phyloP scores from a whole-genome alignment of 1,140 invertebrate species.

The Ooceraea biroi region DNA sequence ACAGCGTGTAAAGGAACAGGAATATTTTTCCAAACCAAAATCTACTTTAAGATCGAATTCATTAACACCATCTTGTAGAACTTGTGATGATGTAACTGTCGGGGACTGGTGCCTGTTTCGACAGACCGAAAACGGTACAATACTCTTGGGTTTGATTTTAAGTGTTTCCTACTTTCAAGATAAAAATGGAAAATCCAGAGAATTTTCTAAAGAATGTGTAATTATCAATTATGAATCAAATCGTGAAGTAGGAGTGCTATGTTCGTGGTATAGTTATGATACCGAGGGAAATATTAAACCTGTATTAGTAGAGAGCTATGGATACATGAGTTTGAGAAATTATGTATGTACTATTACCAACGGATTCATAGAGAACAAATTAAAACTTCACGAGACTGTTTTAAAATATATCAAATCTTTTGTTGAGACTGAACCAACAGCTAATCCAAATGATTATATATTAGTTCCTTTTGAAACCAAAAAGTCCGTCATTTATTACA shows the following conservation, averaged over 20 bases:
- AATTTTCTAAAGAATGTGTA: no score
- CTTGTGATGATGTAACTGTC: slow-evolving; percentile 24
- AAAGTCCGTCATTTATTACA: slow-evolving; percentile 14
- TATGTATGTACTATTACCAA: no score
- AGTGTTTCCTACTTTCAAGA: no score
- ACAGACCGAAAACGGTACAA: slow-evolving; percentile 16
- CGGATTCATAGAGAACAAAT: slow-evolving; percentile 19
- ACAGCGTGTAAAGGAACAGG: slow-evolving; percentile 35
- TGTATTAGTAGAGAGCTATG: no score
- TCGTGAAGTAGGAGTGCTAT: no score
- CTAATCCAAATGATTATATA: slow-evolving; percentile 21
- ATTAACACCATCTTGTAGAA: slow-evolving; percentile 34
- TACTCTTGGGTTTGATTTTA: no score
- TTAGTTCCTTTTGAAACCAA: slow-evolving; percentile 7
- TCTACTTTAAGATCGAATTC: slow-evolving; percentile 19
- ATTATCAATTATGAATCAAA: no score
- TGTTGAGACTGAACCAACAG: slow-evolving; percentile 4
- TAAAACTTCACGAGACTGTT: slow-evolving; percentile 17
- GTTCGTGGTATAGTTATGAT: no score
- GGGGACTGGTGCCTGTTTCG: slow-evolving; percentile 50
- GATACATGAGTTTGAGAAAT: no score
- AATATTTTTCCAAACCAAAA: slow-evolving; percentile 29
- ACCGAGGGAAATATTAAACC: no score
- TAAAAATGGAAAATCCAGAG: no score
- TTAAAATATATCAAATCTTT: slow-evolving; percentile 29